Evolutionary conservation across 2,113 vertebrate genomes (phyloP).

Genomic region (Castor canadensis): DNA sequence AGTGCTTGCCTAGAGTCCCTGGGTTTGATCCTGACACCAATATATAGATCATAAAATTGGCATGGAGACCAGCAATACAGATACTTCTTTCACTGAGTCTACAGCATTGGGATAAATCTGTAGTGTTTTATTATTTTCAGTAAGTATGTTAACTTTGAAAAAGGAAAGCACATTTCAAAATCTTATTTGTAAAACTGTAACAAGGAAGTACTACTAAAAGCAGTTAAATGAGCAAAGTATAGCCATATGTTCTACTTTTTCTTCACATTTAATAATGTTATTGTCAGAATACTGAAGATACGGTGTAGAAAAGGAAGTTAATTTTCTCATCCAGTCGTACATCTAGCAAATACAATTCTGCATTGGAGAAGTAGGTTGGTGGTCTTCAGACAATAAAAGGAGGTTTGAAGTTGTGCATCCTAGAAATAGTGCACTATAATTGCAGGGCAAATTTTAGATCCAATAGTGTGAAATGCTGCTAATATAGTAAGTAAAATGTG

Average conservation of each 20-base stretch:
- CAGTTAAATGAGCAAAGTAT: constrained; percentile 28
- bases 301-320: neutral
- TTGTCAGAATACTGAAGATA: neutral
- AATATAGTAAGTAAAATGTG: neutral
- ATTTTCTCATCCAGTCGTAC: neutral
- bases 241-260: neutral
- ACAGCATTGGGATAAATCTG: neutral
- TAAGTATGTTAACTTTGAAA: neutral
- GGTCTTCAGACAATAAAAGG: neutral
- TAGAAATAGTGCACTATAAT: neutral
- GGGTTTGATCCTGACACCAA: too few relatives aligned
- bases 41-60: neutral
- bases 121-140: neutral
- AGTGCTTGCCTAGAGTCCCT: too few relatives aligned
- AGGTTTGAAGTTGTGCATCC: neutral
- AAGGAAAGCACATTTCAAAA: constrained; percentile 10
- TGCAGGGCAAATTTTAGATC: neutral
- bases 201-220: constrained; percentile 1
- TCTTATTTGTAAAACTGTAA: neutral
- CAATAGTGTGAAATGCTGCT: neutral
- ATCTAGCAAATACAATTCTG: neutral
- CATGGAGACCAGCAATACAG: neutral
- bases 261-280: neutral
- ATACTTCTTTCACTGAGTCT: neutral
- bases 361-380: neutral